Evolutionary conservation across 2,888 invertebrate genomes (phyloP).

Genomic region (Acleris cristana): DNA sequence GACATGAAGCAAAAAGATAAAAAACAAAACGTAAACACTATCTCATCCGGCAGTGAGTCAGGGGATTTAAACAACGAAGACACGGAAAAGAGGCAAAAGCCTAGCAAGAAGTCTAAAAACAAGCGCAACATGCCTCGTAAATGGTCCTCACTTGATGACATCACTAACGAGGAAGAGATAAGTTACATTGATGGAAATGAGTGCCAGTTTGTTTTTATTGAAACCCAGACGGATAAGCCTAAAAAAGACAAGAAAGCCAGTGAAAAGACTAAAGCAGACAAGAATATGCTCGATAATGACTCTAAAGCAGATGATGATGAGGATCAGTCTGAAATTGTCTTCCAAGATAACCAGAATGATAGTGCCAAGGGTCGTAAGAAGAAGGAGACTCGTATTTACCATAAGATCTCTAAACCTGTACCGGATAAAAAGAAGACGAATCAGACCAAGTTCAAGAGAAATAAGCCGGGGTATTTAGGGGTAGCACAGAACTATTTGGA

Average conservation of each 20-base stretch:
- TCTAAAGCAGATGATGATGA: constrained; percentile 67
- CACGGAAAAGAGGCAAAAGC: constrained; percentile 68
- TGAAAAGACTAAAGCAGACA: constrained; percentile 61
- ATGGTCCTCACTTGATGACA: constrained; percentile 85
- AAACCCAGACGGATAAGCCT: constrained; percentile 70
- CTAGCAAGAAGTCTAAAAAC: constrained; percentile 71
- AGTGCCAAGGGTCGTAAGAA: constrained; percentile 70
- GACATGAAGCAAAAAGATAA: constrained; percentile 72
- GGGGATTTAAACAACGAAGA: constrained; percentile 76
- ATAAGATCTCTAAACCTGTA: constrained; percentile 63
- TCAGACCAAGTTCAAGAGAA: constrained; percentile 68
- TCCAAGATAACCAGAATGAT: constrained; percentile 68
- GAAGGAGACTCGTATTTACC: constrained; percentile 73
- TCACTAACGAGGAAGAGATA: constrained; percentile 70
- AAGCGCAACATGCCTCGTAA: constrained; percentile 77
- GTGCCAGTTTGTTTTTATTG: constrained; percentile 78
- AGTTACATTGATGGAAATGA: constrained; percentile 61
- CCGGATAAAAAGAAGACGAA: constrained; percentile 77
- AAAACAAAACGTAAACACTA: constrained; percentile 62
- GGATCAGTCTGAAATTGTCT: constrained; percentile 62
- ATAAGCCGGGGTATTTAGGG: constrained; percentile 74
- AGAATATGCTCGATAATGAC: constrained; percentile 60
- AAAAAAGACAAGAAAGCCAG: constrained; percentile 72
- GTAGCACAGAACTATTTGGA: constrained; percentile 74
- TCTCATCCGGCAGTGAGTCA: constrained; percentile 80